These are phyloP conservation scores for Xanthorhoe designata DNA, from an alignment of 2,888 invertebrate genomes.

Conservation along the genomic window DNA sequence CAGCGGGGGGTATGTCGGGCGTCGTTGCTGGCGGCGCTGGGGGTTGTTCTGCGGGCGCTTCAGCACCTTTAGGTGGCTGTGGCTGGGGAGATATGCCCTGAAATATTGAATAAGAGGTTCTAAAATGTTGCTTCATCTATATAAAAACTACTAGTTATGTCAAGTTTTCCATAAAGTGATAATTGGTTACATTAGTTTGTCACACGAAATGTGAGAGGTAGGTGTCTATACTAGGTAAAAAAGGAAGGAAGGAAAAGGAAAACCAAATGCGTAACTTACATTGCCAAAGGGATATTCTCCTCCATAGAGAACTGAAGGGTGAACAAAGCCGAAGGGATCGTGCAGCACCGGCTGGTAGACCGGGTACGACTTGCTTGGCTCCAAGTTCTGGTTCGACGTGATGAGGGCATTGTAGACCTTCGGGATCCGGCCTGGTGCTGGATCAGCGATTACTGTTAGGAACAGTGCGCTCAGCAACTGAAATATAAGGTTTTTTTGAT, in stretches of 20 bases:
- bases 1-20: slow-evolving; percentile 43
- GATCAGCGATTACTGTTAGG: slow-evolving; percentile 55
- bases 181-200: no score
- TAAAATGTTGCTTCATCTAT: neutral
- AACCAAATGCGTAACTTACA: slow-evolving; percentile 53
- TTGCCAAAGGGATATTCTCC: slow-evolving; percentile 66
- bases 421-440: slow-evolving; percentile 87
- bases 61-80: slow-evolving; percentile 49
- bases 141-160: no score
- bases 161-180: no score
- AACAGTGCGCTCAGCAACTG: slow-evolving; percentile 66
- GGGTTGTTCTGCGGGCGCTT: slow-evolving; percentile 38
- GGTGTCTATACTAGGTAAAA: no score
- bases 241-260: no score
- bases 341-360: slow-evolving; percentile 90
- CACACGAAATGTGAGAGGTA: no score
- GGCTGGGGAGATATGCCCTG: slow-evolving; percentile 65
- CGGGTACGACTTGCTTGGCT: slow-evolving; percentile 91
- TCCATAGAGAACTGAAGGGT: slow-evolving; percentile 68
- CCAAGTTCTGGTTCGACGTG: slow-evolving; percentile 90
- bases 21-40: slow-evolving; percentile 33
- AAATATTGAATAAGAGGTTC: slow-evolving; percentile 42
- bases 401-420: slow-evolving; percentile 93
- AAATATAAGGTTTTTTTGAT: slow-evolving; percentile 36
- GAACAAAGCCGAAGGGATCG: slow-evolving; percentile 83